phyloP scores from a whole-genome alignment of 2,113 vertebrate genomes.

The Phyllopteryx taeniolatus region DNA sequence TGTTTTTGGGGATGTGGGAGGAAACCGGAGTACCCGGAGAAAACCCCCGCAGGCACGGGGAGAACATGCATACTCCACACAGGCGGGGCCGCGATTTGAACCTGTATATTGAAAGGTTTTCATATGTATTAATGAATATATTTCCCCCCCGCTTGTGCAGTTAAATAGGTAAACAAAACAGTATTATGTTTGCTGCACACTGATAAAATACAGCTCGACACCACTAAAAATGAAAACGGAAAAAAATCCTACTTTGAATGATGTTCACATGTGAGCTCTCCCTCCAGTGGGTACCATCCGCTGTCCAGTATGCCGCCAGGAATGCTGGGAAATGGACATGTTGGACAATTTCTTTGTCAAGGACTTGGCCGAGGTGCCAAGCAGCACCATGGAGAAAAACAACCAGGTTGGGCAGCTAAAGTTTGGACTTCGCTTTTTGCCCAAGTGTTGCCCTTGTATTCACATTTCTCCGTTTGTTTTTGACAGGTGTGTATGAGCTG shows the following conservation, averaged over 20 bases:
- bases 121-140: too few relatives aligned
- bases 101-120: too few relatives aligned
- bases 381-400: slow-evolving; percentile 97
- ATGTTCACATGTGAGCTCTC: slow-evolving; percentile 3
- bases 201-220: too few relatives aligned
- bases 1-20: too few relatives aligned
- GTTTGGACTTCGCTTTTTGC: neutral
- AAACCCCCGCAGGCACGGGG: too few relatives aligned
- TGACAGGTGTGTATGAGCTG: slow-evolving; percentile 93
- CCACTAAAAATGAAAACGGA: too few relatives aligned
- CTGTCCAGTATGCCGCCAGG: slow-evolving; percentile 93
- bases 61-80: too few relatives aligned
- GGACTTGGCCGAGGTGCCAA: slow-evolving; percentile 94
- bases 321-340: slow-evolving; percentile 93
- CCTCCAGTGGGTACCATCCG: slow-evolving; percentile 84
- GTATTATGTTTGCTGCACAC: too few relatives aligned
- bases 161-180: too few relatives aligned
- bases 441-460: neutral
- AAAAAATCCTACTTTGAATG: neutral
- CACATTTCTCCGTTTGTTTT: slow-evolving; percentile 12
- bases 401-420: slow-evolving; percentile 81
- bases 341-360: slow-evolving; percentile 98
- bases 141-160: too few relatives aligned
- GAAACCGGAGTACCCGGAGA: too few relatives aligned
- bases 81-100: too few relatives aligned